Evolutionary conservation across 2,113 vertebrate genomes (phyloP), one percentile per base, ranked within the genome.

Genomic region (Agapornis roseicollis): DNA sequence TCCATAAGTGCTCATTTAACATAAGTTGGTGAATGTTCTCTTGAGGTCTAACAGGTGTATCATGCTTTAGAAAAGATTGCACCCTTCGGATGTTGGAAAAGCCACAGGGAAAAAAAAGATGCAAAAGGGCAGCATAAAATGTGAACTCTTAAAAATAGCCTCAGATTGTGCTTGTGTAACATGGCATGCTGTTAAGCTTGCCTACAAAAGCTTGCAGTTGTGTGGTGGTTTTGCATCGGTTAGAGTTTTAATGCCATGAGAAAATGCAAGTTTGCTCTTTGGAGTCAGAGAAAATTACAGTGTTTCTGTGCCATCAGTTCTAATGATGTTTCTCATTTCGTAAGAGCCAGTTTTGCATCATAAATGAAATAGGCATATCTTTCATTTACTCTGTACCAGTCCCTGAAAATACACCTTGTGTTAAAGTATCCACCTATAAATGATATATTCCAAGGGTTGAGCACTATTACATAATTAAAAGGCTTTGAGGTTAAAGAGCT

Each of bases 211-310:
- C 85, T 66, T 76, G 73, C 76, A 42, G 46, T 89, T 79, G 47
- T 46, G 78, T 53, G 33, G 60, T 33, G 23, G 60, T 53, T 90
- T 61, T 89, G 85, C 88, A 64, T 77, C 10, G 8, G 66, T 83
- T 37, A 0, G 19, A 55, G 88, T 79, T 94, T 81, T 89, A 96
- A 96, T 80, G 80, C 79, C 80, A 77, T 28, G 37, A 77, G 85
- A 91, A 95, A 93, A 93, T 66, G 86, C 88, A 85, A 95, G 89
- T 92, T 95, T 96, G 76, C 87, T 96, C 64, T 82, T 89, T 46
- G 17, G 24, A 92, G 93, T 91, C 90, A 70, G 82, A 94, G 96
- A 92, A 97, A 97, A 97, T 97, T 90, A 95, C 71, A 76, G 88
- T 60, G 64, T 82, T 94, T 82, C 82, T 37, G 55, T 90, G 91